Evolutionary conservation across 1,140 invertebrate genomes (phyloP), one percentile per base, ranked within the genome.

Genomic region (Liolophura sinensis): DNA sequence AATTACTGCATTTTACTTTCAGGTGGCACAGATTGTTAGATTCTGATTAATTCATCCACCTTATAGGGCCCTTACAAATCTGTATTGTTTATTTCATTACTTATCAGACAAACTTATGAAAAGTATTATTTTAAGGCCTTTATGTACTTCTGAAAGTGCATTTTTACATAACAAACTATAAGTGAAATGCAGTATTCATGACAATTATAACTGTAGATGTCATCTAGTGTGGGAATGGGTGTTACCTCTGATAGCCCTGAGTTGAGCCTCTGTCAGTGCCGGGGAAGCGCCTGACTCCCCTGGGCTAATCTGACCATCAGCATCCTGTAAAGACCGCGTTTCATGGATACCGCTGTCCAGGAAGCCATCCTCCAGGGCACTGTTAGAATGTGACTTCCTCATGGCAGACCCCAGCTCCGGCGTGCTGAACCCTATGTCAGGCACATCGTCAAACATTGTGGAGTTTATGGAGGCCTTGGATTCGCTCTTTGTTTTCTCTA

Each of bases 211-310:
- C 3, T 40, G 31, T 40, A 5, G 3, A 40, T 9, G 31, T 40
- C 31, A 40, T 40, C 31, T 40, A 9, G 9, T 40, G 31, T 40
- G 31, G 31, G 31, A 9, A 9, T 3, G 31, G 31, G 31, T 3
- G 31, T n/a, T 61, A 85, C 84, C 84, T 73, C 81, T 80, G 20
- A 85, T 77, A 24, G 84, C 82, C 65, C 78, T 81, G 51, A 77
- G 74, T 66, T 84, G 82, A 56, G 81, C 83, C 61, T 84, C 81
- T 31, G 82, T 83, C 11, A 85, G 68, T 20, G 74, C 72, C 1
- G 82, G 82, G 50, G 85, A 73, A 61, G 77, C 77, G 15, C 80
- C 65, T n/a, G 76, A 70, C 73, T 78, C 80, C 62, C 82, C 81
- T 20, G 81, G 80, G 73, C 79, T 81, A 57, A 79, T 76, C 54